A percentile compares a stretch with the other conserved stretches of the same genome.
These are phyloP conservation scores for Pangasius mekongensis DNA, from an alignment of 2,797 vertebrate genomes.

Conservation along the genomic window DNA sequence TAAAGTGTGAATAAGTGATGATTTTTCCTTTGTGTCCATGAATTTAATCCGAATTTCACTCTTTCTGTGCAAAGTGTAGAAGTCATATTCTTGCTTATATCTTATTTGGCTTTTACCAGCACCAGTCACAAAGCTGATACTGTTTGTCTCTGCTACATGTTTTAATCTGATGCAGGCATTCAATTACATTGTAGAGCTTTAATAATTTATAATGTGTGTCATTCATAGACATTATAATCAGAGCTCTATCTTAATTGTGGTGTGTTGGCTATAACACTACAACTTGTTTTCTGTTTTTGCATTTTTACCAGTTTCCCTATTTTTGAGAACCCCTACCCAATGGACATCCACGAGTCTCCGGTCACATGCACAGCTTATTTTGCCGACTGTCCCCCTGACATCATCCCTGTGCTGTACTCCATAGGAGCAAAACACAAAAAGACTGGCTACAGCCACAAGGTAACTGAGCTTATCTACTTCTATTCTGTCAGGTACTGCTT, in stretches of 20 bases:
- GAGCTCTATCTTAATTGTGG: neutral
- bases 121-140: neutral
- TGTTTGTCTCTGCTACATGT: neutral
- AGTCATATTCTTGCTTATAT: neutral
- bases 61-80: neutral
- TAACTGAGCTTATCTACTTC: slow-evolving; percentile 56
- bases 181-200: neutral
- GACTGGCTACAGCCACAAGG: slow-evolving; percentile 96
- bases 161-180: neutral
- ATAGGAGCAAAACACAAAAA: slow-evolving; percentile 98
- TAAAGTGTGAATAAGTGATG: neutral
- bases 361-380: slow-evolving; percentile 97
- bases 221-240: neutral
- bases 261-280: neutral
- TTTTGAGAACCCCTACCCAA: slow-evolving; percentile 98
- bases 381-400: slow-evolving; percentile 93
- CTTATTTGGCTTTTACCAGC: neutral
- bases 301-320: slow-evolving; percentile 87
- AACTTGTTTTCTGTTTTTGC: neutral
- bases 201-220: neutral
- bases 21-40: neutral
- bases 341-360: slow-evolving; percentile 97
- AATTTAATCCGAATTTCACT: neutral
- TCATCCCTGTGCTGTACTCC: slow-evolving; percentile 96
- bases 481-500: neutral